These are phyloP conservation scores for Bothrops jararaca DNA, from an alignment of 2,113 vertebrate genomes.

Conservation along the genomic window DNA sequence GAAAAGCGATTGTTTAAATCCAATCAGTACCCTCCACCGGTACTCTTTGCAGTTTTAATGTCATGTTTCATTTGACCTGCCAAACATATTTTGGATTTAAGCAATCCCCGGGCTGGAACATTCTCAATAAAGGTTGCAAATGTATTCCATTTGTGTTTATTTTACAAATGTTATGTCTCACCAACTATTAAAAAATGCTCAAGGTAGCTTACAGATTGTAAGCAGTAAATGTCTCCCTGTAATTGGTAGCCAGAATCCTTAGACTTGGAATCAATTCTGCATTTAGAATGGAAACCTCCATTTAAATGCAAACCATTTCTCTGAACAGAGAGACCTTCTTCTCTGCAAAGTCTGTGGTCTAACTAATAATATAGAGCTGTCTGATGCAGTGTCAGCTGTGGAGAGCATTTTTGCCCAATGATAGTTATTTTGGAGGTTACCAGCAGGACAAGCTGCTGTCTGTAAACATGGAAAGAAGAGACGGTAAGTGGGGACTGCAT, in stretches of 20 bases:
- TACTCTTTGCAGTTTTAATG: neutral
- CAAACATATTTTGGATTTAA: neutral
- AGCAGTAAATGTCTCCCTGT: neutral
- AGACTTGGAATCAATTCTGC: neutral
- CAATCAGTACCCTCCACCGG: neutral
- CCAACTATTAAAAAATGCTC: neutral
- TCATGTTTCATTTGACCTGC: neutral
- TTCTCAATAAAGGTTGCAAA: neutral
- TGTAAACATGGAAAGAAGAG: constrained; percentile 15
- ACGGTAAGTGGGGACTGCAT: neutral
- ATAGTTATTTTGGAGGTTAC: constrained; percentile 19
- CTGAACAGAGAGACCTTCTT: neutral
- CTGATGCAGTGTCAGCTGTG: neutral
- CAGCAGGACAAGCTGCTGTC: constrained; percentile 15
- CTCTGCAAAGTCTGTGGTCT: neutral
- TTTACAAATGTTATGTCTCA: neutral
- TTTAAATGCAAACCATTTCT: constrained; percentile 19
- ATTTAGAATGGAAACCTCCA: neutral
- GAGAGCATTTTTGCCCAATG: constrained; percentile 15
- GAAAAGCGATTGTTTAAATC: neutral
- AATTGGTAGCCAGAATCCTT: neutral
- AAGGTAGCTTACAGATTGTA: neutral
- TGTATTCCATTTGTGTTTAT: neutral
- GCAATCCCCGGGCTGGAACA: neutral
- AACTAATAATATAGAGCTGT: constrained; percentile 14